phyloP scores from a whole-genome alignment of 2,888 invertebrate genomes.

The Galeruca laticollis region DNA sequence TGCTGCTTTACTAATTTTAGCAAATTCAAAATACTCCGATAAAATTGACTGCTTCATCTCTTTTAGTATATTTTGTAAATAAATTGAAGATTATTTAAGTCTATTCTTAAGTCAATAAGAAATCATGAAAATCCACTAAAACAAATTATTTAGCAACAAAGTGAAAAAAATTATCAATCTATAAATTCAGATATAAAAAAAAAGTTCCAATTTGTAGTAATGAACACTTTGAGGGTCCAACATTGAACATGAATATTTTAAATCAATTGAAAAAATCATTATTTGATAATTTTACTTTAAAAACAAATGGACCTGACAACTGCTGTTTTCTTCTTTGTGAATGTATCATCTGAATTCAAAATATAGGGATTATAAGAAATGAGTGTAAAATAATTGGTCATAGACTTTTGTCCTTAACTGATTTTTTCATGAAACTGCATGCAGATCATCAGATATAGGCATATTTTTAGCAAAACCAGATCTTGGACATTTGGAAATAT shows the following conservation, averaged over 20 bases:
- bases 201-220: constrained; percentile 3
- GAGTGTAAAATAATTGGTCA: constrained; percentile 28
- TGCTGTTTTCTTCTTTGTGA: constrained; percentile 27
- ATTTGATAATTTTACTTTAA: constrained; percentile 23
- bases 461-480: constrained; percentile 29
- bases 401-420: constrained; percentile 18
- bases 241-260: constrained; percentile 16
- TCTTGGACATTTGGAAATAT: constrained; percentile 28
- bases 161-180: constrained; percentile 23
- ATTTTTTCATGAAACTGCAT: constrained; percentile 26
- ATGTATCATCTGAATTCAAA: constrained; percentile 23
- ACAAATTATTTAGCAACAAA: constrained; percentile 28
- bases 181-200: constrained; percentile 13
- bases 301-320: constrained; percentile 31
- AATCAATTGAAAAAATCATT: no score
- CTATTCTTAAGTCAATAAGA: no score
- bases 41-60: constrained; percentile 26
- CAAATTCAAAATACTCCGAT: neutral
- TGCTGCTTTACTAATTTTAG: constrained; percentile 43
- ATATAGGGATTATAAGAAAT: constrained; percentile 18
- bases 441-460: constrained; percentile 26
- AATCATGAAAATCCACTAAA: constrained; percentile 31
- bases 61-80: constrained; percentile 47
- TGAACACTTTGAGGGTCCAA: constrained; percentile 30
- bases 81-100: constrained; percentile 42